Evolutionary conservation across 2,113 vertebrate species (phyloP), one percentile per base, ranked within the genome.

Genomic region (Tychaedon coryphoeus): DNA sequence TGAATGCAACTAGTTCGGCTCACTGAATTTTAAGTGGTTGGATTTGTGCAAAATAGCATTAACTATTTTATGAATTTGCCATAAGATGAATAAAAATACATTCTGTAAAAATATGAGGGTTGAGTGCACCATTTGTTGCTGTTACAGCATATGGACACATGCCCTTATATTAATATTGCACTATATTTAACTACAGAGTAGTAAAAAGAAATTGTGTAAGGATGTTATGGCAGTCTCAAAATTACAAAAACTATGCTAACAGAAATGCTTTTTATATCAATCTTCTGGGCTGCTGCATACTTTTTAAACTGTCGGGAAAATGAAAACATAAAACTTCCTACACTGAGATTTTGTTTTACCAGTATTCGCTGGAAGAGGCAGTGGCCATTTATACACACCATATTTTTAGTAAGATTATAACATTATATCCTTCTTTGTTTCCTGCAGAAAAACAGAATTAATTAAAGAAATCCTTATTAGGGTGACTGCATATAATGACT

Each of bases 401-500:
- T 45, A 61, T 61, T 82, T 93, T 90, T 73, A 40, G 11, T n/a
- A 36, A 85, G 31, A 45, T 50, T 77, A 33, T 38, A 65, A 26
- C 4, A 65, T 79, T 86, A 38, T 43, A 29, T 58, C 14, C 57
- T 70, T 76, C 45, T n/a, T 28, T 34, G 20, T 50, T 93, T 92
- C 54, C 75, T 79, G 62, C 11, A 83, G 67, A 88, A 82, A 74
- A 90, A 7, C 1, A 13, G 42, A 69, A 16, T 18, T 86, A 69
- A 14, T 18, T 86, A 91, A 93, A 93, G 56, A 65, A 57, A 51
- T 77, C 31, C 51, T 83, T 92, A 75, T 87, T 80, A 95, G 53
- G 4, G 8, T 10, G 76, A 88, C 25, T 96, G 75, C 75, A 45
- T 85, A 65, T 40, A 95, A 82, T 77, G 88, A 93, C 53, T 94